These are phyloP conservation scores for Micromussa lordhowensis DNA, from an alignment of 92 coral and sea anemone species.

Conservation along the genomic window DNA sequence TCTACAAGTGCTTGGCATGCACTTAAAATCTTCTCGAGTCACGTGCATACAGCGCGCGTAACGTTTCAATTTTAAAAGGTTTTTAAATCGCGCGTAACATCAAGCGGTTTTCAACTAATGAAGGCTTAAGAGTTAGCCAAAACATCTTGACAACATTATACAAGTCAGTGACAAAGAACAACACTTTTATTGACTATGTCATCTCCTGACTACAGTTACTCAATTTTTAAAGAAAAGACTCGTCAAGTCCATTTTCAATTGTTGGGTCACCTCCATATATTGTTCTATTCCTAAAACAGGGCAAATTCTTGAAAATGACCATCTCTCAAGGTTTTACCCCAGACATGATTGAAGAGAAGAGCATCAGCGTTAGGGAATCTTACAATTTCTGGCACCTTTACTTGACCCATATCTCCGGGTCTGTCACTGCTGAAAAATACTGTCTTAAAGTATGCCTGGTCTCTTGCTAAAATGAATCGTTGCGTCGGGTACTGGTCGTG, in stretches of 20 bases:
- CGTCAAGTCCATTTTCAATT: constrained; percentile 1
- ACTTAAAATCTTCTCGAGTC: constrained; percentile 32
- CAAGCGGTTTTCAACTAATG: no score
- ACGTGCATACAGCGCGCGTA: no score
- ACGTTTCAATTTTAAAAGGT: no score
- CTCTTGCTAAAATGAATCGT: constrained; percentile 23
- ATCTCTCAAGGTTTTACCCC: background rate
- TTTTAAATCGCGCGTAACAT: no score
- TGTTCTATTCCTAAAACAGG: constrained; percentile 28
- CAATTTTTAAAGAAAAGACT: no score
- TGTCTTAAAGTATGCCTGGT: constrained; percentile 37
- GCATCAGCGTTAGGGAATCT: constrained; percentile 36
- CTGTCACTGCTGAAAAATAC: constrained; percentile 52
- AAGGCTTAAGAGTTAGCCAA: no score
- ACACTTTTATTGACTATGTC: no score
- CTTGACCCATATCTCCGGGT: constrained; percentile 30
- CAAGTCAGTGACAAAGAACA: no score
- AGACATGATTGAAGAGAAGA: constrained; percentile 29
- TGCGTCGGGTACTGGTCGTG: background rate
- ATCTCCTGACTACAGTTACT: no score
- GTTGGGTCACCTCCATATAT: constrained; percentile 13
- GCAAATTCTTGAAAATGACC: constrained; percentile 13
- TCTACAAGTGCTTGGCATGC: no score
- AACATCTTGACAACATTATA: no score
- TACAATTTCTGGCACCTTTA: constrained; percentile 49